These are phyloP conservation scores for Odontomyia ornata DNA, from an alignment of 2,888 invertebrate species.

Conservation along the genomic window DNA sequence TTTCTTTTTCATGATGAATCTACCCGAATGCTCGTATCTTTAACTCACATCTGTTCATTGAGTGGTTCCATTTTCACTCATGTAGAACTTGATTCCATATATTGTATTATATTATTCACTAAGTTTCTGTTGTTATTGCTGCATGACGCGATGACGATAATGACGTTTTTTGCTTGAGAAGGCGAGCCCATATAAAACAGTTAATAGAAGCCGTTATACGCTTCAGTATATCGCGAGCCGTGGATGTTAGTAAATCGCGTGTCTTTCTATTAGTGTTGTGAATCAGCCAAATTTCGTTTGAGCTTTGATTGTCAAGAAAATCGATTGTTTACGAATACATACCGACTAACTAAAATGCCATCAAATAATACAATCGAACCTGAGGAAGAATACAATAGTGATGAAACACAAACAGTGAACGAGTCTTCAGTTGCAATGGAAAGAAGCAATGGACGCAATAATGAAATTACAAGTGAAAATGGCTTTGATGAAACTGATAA, in stretches of 20 bases:
- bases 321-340: too few relatives aligned
- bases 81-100: too few relatives aligned
- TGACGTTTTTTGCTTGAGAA: background rate
- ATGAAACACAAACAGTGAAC: background rate
- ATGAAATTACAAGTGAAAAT: background rate
- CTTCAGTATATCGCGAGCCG: conserved; percentile 21
- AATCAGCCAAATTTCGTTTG: too few relatives aligned
- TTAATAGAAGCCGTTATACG: conserved; percentile 17
- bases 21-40: too few relatives aligned
- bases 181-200: conserved; percentile 37
- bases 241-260: background rate
- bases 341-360: background rate
- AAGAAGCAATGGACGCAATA: background rate
- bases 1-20: too few relatives aligned
- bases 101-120: too few relatives aligned
- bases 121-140: background rate
- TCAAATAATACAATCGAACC: background rate
- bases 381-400: conserved; percentile 14
- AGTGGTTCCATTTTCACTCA: too few relatives aligned
- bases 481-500: background rate
- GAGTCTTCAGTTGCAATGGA: background rate
- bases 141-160: background rate
- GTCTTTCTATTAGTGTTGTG: background rate
- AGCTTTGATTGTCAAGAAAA: too few relatives aligned
- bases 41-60: too few relatives aligned